A percentile compares a stretch with the other conserved stretches of the same genome.
These are phyloP conservation scores for Calyptomena viridis DNA, from an alignment of 2,113 vertebrate species.

Conservation along the genomic window DNA sequence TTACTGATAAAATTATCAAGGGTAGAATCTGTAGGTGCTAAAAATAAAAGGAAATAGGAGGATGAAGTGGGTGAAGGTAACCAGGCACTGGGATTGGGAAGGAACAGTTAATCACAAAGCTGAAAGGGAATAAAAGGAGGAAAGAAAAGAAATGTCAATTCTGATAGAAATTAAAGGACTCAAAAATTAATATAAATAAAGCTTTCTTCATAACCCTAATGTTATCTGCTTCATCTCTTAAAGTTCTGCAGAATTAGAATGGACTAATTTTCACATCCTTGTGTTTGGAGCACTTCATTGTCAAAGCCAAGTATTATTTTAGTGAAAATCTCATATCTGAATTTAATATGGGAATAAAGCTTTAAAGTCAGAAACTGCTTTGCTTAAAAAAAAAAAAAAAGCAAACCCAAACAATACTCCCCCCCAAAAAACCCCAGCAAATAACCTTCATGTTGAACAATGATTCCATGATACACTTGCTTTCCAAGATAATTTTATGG, in stretches of 20 bases:
- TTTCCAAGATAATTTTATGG: not conserved
- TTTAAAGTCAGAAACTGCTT: not conserved
- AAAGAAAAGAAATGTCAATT: not conserved
- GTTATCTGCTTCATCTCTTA: not conserved
- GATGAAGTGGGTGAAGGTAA: constrained; percentile 11
- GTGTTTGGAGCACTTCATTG: not conserved
- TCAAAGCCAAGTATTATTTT: not conserved
- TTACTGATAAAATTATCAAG: not conserved
- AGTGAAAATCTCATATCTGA: not conserved
- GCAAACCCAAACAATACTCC: not conserved
- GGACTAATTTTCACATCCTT: not conserved
- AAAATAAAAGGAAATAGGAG: constrained; percentile 41
- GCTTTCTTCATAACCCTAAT: not conserved
- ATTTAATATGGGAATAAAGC: not conserved
- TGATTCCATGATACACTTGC: not conserved
- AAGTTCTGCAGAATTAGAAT: not conserved
- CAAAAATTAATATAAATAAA: not conserved
- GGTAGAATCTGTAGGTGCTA: not conserved
- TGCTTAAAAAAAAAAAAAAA: not conserved
- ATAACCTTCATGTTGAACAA: not conserved
- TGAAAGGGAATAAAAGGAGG: not conserved
- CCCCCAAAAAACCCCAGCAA: not conserved
- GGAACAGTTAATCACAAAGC: constrained; percentile 10
- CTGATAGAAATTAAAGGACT: not conserved
- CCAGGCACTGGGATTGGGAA: not conserved